Evolutionary conservation across 2,113 vertebrate species (phyloP).

Genomic region (Leucopsar rothschildi): DNA sequence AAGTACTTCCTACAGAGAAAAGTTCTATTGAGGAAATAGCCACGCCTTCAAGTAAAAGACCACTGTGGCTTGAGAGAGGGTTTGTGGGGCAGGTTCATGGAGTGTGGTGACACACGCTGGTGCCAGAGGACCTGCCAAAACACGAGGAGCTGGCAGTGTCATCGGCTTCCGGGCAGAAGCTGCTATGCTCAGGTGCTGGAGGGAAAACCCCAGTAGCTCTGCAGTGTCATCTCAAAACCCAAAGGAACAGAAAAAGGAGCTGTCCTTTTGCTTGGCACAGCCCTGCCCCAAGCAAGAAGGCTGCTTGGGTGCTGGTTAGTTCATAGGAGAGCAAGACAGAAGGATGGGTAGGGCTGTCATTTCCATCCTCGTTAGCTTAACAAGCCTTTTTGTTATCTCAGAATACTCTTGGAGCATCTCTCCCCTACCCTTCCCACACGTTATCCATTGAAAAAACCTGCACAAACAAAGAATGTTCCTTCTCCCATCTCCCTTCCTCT

Average conservation of each 20-base stretch:
- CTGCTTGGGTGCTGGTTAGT: accelerated
- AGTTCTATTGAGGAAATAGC: background rate
- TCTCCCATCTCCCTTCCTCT: background rate
- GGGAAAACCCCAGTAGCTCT: background rate
- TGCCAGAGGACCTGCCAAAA: background rate
- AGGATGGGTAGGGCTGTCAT: background rate
- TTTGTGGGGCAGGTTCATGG: background rate
- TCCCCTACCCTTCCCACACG: background rate
- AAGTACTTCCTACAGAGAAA: background rate
- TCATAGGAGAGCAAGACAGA: background rate
- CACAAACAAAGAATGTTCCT: background rate
- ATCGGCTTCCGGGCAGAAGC: background rate
- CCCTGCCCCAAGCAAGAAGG: background rate
- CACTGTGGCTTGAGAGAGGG: background rate
- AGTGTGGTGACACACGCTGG: accelerated
- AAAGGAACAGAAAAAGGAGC: background rate
- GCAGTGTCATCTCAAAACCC: background rate
- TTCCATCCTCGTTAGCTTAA: background rate
- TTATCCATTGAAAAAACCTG: background rate
- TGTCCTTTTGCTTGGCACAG: background rate
- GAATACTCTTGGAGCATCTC: background rate
- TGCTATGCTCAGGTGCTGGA: background rate
- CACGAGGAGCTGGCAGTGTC: accelerated
- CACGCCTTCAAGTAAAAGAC: background rate
- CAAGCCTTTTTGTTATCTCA: background rate